A percentile compares a stretch with the other conserved stretches of the same genome.
phyloP scores from a whole-genome alignment of 2,888 invertebrate genomes.

The Drosophila histrio region DNA sequence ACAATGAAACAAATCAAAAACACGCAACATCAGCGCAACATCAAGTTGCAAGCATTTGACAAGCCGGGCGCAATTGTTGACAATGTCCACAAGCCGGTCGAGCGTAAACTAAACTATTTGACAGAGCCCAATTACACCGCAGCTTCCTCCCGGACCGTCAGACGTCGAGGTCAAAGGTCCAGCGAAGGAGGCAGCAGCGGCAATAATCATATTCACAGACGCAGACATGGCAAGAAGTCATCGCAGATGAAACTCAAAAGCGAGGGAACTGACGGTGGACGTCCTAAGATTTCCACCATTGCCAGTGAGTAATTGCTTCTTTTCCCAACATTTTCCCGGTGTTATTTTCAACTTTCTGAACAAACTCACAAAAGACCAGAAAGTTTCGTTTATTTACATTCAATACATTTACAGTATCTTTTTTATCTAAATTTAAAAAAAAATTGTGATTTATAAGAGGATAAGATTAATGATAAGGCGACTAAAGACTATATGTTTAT shows the following conservation, averaged over 20 bases:
- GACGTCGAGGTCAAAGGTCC: constrained; percentile 21
- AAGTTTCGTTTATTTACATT: no score
- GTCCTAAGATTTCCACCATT: constrained; percentile 1
- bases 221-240: constrained; percentile 11
- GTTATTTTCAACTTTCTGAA: no score
- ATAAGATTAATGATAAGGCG: no score
- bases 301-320: constrained; percentile 31
- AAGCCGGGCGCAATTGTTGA: constrained; percentile 16
- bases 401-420: no score
- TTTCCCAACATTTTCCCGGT: no score
- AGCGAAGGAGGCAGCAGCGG: constrained; percentile 17
- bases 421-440: no score
- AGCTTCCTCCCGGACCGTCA: background rate
- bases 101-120: constrained; percentile 39
- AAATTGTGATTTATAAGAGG: no score
- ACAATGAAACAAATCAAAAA: constrained; percentile 39
- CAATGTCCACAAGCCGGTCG: constrained; percentile 21
- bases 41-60: constrained; percentile 12
- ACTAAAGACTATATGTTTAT: no score
- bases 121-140: constrained; percentile 28
- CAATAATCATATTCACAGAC: background rate
- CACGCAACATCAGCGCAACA: constrained; percentile 5
- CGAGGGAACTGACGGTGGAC: background rate
- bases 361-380: no score
- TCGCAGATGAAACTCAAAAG: constrained; percentile 22